Base-by-base conservation (phyloP, 2,797 vertebrate species). In the Tragopan temminckii region DNA sequence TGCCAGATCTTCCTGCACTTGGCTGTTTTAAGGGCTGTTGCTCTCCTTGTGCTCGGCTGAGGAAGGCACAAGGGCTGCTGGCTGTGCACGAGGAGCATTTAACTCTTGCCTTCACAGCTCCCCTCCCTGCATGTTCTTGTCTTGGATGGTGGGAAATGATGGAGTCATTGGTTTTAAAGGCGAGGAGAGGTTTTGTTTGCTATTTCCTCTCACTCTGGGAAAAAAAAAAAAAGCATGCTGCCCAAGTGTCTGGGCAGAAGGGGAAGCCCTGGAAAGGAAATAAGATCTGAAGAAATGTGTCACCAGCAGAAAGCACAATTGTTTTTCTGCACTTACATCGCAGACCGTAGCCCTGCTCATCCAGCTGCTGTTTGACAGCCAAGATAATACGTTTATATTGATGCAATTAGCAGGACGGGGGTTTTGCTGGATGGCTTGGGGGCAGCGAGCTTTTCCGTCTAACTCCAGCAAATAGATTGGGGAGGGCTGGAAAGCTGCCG, bases 361-460 rank as follows among this genome's bases (percentile, higher is more conserved):
- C 72, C 88, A 88, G 68, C 92, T 15, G 0, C 2, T 61, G 78
- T 88, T 94, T 96, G 94, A 95, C 95, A 94, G 95, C 95, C 91
- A 67, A 79, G 95, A 95, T 82, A 96, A 96, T 96, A 87, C 95
- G 88, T 96, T 93, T 90, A 36, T 90, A 94, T 92, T 83, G 93
- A 94, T 94, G 94, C 93, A 96, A 97, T 97, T 96, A 96, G 95
- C 3, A 27, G 80, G 94, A 85, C 20, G 36, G 63, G 82, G 86
- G 75, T 89, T 91, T 89, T 79, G 85, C 92, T 91, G 91, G 92
- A 88, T 90, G 83, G 90, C 95, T 95, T 2, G 45, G 82, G 90
- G 96, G 93, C 92, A 95, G 85, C 57, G 20, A 20, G 61, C 69
- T 91, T 96, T 94, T 90, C 93, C 75, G 82, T 45, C 84, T 46